phyloP scores from a whole-genome alignment of 2,888 invertebrate species.

The Limenitis camilla region DNA sequence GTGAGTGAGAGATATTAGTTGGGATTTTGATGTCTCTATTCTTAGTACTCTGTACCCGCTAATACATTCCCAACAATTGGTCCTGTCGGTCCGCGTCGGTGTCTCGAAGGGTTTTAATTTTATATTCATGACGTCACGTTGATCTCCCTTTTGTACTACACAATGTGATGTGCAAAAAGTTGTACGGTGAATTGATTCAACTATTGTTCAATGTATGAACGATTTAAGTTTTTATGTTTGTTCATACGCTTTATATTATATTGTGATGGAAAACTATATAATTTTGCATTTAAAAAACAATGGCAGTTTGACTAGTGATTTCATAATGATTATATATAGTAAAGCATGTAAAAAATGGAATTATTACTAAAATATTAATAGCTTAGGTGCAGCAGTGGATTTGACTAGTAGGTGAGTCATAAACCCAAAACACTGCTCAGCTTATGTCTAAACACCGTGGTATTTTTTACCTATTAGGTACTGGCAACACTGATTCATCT shows the following conservation, averaged over 20 bases:
- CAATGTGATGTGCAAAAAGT: constrained; percentile 30
- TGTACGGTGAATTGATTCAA: constrained; percentile 9
- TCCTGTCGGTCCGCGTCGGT: constrained; percentile 58
- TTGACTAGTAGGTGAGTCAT: no score
- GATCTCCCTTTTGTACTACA: constrained; percentile 55
- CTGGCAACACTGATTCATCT: no score
- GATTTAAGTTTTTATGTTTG: constrained; percentile 1
- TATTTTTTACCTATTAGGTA: no score
- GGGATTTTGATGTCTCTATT: neutral
- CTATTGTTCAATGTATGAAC: constrained; percentile 3
- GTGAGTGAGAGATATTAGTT: neutral
- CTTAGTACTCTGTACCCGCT: constrained; percentile 24
- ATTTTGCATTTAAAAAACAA: no score
- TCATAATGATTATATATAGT: no score
- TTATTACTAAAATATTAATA: no score
- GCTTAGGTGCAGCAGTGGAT: no score
- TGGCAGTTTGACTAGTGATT: no score
- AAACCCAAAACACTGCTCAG: no score
- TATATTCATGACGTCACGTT: constrained; percentile 69
- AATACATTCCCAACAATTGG: constrained; percentile 54
- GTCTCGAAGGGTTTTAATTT: constrained; percentile 63
- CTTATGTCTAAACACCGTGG: no score
- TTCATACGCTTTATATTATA: neutral
- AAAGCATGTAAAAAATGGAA: no score
- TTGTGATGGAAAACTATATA: no score